Conservation (phyloP, 2,797 vertebrate genomes). For the Silurus aristotelis region DNA sequence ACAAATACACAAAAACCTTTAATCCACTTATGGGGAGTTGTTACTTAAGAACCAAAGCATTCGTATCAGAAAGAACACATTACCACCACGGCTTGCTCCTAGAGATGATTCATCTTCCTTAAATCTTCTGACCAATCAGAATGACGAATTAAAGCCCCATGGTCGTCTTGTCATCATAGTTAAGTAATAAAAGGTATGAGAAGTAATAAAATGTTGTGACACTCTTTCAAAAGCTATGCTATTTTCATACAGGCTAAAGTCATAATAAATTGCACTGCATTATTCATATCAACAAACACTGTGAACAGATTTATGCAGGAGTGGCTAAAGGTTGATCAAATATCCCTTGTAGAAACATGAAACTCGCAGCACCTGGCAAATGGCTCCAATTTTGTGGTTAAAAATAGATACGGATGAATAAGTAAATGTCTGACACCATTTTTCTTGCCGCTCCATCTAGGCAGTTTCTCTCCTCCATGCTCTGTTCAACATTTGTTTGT, state of each 20-base stretch:
- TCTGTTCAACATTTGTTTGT: constrained; percentile 55
- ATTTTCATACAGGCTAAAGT: not conserved
- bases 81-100: not conserved
- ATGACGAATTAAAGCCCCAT: not conserved
- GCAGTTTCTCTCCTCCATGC: constrained; percentile 51
- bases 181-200: not conserved
- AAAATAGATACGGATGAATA: constrained; percentile 62
- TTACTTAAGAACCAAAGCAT: not conserved
- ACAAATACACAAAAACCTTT: not conserved
- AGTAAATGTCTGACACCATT: constrained; percentile 58
- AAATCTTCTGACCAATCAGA: not conserved
- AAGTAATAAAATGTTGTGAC: not conserved
- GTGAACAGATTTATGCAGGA: constrained; percentile 36
- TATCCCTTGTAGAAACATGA: constrained; percentile 46
- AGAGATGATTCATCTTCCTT: not conserved
- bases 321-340: constrained; percentile 46
- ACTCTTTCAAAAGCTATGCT: not conserved
- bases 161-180: not conserved
- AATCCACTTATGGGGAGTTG: not conserved
- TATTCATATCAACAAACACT: constrained; percentile 27
- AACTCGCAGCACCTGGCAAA: constrained; percentile 54
- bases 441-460: constrained; percentile 54
- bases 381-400: constrained; percentile 58
- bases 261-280: constrained; percentile 32
- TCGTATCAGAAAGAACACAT: not conserved